Conservation (phyloP, 1,140 invertebrate species). For the Heterodera carotae region DNA sequence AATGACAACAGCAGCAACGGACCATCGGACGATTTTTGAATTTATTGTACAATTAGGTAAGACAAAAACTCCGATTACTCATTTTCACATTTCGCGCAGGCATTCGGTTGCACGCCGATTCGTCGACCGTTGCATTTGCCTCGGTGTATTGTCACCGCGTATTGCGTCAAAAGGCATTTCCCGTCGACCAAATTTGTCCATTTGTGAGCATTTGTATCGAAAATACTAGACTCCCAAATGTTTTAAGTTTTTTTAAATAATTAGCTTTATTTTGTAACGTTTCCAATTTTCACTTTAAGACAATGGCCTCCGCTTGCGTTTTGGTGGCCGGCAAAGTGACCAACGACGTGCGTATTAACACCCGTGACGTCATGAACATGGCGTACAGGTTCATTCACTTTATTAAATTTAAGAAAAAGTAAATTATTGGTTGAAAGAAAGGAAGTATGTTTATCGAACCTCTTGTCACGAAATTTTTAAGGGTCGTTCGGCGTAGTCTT, state of each 20-base stretch:
- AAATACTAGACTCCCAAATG: too few relatives aligned
- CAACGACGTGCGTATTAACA: conserved; percentile 35
- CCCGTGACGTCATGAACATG: conserved; percentile 42
- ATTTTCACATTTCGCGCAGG: conserved; percentile 34
- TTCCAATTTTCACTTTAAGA: conserved; percentile 29
- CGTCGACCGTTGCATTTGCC: conserved; percentile 41
- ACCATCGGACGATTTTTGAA: conserved; percentile 37
- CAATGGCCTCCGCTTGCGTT: conserved; percentile 37
- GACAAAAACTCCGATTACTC: neutral
- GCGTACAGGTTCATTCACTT: conserved; percentile 40
- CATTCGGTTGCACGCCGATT: conserved; percentile 37
- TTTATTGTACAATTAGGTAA: conserved; percentile 41
- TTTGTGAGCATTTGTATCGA: conserved; percentile 29
- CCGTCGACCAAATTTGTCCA: conserved; percentile 33
- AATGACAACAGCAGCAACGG: neutral
- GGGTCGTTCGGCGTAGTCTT: too few relatives aligned
- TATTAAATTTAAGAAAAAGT: too few relatives aligned
- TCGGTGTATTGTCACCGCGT: conserved; percentile 41
- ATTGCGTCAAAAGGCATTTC: conserved; percentile 37
- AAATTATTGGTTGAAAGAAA: too few relatives aligned
- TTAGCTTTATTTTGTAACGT: neutral
- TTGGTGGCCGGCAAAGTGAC: conserved; percentile 42
- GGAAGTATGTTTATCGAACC: too few relatives aligned
- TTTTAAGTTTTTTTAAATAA: neutral
- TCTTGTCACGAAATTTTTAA: too few relatives aligned